A percentile compares a stretch with the other conserved stretches of the same genome.
phyloP scores from a whole-genome alignment of 2,113 vertebrate species.

The Coptodon bakossiorum region DNA sequence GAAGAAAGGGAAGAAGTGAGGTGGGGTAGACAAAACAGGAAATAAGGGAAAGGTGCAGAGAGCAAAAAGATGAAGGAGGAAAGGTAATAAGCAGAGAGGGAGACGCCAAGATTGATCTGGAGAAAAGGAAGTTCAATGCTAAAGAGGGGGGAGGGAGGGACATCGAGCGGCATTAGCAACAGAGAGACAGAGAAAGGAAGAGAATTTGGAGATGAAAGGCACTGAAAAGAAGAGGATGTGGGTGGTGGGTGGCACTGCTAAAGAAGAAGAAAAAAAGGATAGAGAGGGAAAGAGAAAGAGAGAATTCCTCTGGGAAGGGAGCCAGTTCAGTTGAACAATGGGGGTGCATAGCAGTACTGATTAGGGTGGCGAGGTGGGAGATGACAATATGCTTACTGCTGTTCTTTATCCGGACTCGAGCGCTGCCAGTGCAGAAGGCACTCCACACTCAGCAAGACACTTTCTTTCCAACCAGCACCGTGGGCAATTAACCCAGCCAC shows the following conservation, averaged over 20 bases:
- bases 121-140: slow-evolving; percentile 14
- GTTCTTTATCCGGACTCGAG: slow-evolving; percentile 47
- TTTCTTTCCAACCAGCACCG: slow-evolving; percentile 25
- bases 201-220: slow-evolving; percentile 23
- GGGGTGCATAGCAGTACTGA: slow-evolving; percentile 47
- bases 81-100: not conserved
- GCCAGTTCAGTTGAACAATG: slow-evolving; percentile 59
- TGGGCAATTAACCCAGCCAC: slow-evolving; percentile 61
- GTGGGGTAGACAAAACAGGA: not conserved
- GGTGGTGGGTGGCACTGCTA: slow-evolving; percentile 12
- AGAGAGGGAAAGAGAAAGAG: not conserved
- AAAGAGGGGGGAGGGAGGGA: slow-evolving; percentile 9
- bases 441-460: slow-evolving; percentile 42
- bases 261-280: not conserved
- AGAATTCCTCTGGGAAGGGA: slow-evolving; percentile 44
- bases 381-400: slow-evolving; percentile 61
- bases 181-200: not conserved
- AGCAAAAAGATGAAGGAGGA: not conserved
- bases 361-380: slow-evolving; percentile 56
- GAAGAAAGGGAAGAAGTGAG: not conserved
- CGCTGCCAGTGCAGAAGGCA: slow-evolving; percentile 26
- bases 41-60: not conserved
- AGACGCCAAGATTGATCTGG: slow-evolving; percentile 18
- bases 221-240: slow-evolving; percentile 11
- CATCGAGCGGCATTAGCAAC: slow-evolving; percentile 1